Conservation (phyloP, 2,797 vertebrate genomes). For the Clarias platycephalus region DNA sequence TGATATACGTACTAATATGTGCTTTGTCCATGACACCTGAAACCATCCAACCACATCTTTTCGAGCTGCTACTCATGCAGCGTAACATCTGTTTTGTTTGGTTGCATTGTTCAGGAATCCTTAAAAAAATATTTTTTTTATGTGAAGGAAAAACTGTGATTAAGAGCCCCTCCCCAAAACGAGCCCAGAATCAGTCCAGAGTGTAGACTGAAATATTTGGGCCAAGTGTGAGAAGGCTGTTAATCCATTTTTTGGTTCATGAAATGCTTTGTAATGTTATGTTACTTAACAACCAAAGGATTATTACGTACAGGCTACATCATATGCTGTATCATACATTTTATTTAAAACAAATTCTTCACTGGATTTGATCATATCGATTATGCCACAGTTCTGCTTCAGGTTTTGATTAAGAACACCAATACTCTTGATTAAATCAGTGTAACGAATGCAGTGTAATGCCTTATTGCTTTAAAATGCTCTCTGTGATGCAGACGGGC, state of each 20-base stretch:
- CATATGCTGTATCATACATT: not conserved
- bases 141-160: not conserved
- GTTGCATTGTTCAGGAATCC: no score
- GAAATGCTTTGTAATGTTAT: not conserved
- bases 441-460: not conserved
- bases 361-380: not conserved
- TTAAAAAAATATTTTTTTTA: not conserved
- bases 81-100: not conserved
- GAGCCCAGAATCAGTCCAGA: not conserved
- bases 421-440: not conserved
- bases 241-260: not conserved
- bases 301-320: not conserved
- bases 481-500: not conserved
- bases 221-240: not conserved
- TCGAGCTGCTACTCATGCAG: not conserved
- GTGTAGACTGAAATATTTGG: not conserved
- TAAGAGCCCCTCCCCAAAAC: not conserved
- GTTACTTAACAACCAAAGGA: not conserved
- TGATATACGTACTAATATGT: not conserved
- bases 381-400: not conserved
- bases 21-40: not conserved
- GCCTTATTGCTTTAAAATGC: not conserved
- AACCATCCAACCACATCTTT: not conserved
- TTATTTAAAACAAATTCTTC: conserved; percentile 6
- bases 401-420: not conserved